Conservation (phyloP, 2,113 vertebrate genomes). For the Paedocypris sp. region DNA sequence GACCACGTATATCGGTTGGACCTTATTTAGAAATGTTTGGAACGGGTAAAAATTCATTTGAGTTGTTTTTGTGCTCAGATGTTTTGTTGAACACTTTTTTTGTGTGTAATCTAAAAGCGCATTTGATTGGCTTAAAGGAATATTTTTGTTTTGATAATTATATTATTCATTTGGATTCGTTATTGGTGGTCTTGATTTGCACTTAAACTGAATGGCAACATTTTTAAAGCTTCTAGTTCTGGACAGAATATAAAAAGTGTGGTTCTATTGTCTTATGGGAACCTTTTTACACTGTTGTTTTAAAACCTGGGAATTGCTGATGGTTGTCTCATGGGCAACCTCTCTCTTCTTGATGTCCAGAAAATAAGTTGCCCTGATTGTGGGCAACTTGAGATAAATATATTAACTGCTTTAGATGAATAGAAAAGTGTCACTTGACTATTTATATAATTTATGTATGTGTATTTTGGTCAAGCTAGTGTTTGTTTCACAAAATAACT, state of each 20-base stretch:
- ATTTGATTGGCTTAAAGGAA: slow-evolving; percentile 35
- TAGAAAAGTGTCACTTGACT: slow-evolving; percentile 40
- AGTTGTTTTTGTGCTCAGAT: slow-evolving; percentile 23
- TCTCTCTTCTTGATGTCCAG: slow-evolving; percentile 48
- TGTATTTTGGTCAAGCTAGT: slow-evolving; percentile 42
- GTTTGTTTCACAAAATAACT: slow-evolving; percentile 37
- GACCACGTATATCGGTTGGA: slow-evolving; percentile 43
- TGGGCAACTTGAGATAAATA: slow-evolving; percentile 44
- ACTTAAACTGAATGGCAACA: slow-evolving; percentile 41
- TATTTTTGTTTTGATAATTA: slow-evolving; percentile 32
- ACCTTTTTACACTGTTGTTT: slow-evolving; percentile 48
- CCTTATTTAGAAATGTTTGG: slow-evolving; percentile 31
- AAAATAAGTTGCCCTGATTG: slow-evolving; percentile 47
- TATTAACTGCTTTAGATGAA: slow-evolving; percentile 52
- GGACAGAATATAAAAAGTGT: slow-evolving; percentile 48
- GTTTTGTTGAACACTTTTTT: slow-evolving; percentile 9
- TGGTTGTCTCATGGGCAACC: slow-evolving; percentile 42
- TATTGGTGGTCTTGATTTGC: slow-evolving; percentile 46
- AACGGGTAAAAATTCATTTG: slow-evolving; percentile 36
- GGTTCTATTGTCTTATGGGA: slow-evolving; percentile 37
- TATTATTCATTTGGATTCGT: slow-evolving; percentile 50
- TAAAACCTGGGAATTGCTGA: slow-evolving; percentile 54
- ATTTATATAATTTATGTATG: slow-evolving; percentile 51
- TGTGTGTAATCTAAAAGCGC: slow-evolving; percentile 22
- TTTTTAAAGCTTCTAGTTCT: slow-evolving; percentile 59